phyloP scores from a whole-genome alignment of 1,140 invertebrate species.

The Cotesia typhae region DNA sequence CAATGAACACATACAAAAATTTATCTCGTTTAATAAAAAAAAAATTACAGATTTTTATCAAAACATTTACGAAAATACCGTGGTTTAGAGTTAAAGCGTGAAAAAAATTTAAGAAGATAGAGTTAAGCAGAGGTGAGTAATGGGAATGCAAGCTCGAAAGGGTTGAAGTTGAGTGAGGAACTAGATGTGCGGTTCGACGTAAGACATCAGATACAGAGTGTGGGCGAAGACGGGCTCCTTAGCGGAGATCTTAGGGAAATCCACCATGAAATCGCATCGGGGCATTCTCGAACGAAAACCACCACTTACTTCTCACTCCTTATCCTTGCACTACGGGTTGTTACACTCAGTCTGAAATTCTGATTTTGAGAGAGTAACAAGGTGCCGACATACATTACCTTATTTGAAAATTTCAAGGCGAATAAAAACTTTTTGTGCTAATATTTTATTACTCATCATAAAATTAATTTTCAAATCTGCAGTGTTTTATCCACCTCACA shows the following conservation, averaged over 20 bases:
- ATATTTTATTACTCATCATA: too few species aligned
- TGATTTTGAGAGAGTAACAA: not conserved
- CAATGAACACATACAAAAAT: too few species aligned
- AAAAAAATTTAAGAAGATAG: conserved; percentile 2
- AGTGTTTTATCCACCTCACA: too few species aligned
- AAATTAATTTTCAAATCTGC: not conserved
- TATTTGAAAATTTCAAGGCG: not conserved
- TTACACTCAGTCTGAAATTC: conserved; percentile 12
- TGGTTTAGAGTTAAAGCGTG: not conserved
- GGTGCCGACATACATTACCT: not conserved
- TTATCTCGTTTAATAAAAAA: too few species aligned
- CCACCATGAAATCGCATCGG: conserved; percentile 67
- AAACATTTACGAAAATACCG: too few species aligned
- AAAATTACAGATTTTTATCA: not conserved
- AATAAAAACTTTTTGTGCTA: not conserved
- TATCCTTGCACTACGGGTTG: conserved; percentile 39
- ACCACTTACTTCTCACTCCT: conserved; percentile 56
- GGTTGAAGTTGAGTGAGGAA: conserved; percentile 30
- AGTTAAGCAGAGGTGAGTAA: conserved; percentile 3
- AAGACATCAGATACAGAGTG: conserved; percentile 44
- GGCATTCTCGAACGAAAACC: conserved; percentile 60
- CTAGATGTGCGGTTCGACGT: conserved; percentile 43
- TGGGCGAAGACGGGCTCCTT: conserved; percentile 60
- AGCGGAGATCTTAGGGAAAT: conserved; percentile 66
- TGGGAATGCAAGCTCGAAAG: conserved; percentile 17